A percentile compares a stretch with the other conserved stretches of the same genome.
Evolutionary conservation across 2,888 invertebrate genomes (phyloP).

Genomic region (Leptothorax acervorum): DNA sequence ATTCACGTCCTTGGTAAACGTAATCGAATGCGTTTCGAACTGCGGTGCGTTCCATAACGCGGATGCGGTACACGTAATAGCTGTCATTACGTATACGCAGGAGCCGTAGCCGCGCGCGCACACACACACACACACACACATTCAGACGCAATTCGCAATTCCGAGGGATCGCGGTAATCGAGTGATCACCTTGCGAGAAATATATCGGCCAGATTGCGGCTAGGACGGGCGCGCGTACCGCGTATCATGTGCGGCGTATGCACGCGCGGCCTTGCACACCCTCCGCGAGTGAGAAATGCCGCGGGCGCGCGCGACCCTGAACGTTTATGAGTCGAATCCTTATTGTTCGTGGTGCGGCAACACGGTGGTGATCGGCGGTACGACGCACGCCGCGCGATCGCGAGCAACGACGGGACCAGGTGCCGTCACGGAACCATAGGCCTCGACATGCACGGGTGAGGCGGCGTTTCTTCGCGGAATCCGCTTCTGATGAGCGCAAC

Average conservation of each 20-base stretch:
- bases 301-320: constrained; percentile 29
- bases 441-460: constrained; percentile 33
- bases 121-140: neutral
- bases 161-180: constrained; percentile 52
- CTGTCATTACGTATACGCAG: constrained; percentile 49
- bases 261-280: constrained; percentile 48
- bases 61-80: constrained; percentile 54
- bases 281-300: constrained; percentile 32
- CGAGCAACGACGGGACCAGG: constrained; percentile 4
- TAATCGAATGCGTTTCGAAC: constrained; percentile 50
- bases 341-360: constrained; percentile 26
- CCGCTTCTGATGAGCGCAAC: constrained; percentile 3
- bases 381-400: neutral
- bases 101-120: constrained; percentile 25
- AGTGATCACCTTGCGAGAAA: constrained; percentile 53
- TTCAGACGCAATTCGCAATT: constrained; percentile 49
- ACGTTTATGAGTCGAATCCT: constrained; percentile 34
- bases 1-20: constrained; percentile 24
- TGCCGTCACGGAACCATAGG: constrained; percentile 26
- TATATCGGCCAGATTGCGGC: constrained; percentile 49
- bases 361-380: neutral
- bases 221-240: neutral
- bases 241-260: neutral
- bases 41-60: constrained; percentile 40
- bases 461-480: constrained; percentile 36